Evolutionary conservation across 1,140 invertebrate genomes (phyloP).

Genomic region (Zaprionus taronus): DNA sequence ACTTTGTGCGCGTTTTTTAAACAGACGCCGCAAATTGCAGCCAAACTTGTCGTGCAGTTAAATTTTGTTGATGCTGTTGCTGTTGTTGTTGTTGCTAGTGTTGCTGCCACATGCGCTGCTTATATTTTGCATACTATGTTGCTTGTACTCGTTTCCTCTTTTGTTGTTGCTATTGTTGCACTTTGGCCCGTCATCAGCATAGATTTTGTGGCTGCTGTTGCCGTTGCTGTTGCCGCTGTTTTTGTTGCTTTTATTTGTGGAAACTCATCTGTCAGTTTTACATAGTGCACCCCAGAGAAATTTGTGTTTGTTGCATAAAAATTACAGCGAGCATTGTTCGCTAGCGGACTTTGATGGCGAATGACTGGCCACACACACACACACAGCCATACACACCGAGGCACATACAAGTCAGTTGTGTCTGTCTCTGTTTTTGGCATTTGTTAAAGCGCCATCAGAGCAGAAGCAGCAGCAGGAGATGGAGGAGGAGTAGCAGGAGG

Average conservation of each 20-base stretch:
- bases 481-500: not conserved
- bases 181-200: slow-evolving; percentile 40
- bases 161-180: slow-evolving; percentile 23
- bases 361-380: slow-evolving; percentile 47
- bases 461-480: slow-evolving; percentile 3
- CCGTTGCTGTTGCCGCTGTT: not conserved
- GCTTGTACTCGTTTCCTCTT: slow-evolving; percentile 13
- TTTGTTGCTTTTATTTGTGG: slow-evolving; percentile 38
- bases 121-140: slow-evolving; percentile 34
- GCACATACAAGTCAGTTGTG: not conserved
- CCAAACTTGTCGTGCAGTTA: slow-evolving; percentile 54
- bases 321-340: slow-evolving; percentile 77
- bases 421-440: slow-evolving; percentile 70
- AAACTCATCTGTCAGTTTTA: slow-evolving; percentile 79
- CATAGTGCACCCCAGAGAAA: slow-evolving; percentile 79
- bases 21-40: slow-evolving; percentile 54
- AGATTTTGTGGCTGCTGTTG: slow-evolving; percentile 36
- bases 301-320: slow-evolving; percentile 81
- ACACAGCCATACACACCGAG: slow-evolving; percentile 16
- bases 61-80: slow-evolving; percentile 32
- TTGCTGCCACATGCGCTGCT: slow-evolving; percentile 26
- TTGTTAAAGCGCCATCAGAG: slow-evolving; percentile 67
- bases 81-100: slow-evolving; percentile 22
- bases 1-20: slow-evolving; percentile 47
- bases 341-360: slow-evolving; percentile 72